Evolutionary conservation across 1,140 invertebrate species (phyloP).

Genomic region (Aleiodes sp.): DNA sequence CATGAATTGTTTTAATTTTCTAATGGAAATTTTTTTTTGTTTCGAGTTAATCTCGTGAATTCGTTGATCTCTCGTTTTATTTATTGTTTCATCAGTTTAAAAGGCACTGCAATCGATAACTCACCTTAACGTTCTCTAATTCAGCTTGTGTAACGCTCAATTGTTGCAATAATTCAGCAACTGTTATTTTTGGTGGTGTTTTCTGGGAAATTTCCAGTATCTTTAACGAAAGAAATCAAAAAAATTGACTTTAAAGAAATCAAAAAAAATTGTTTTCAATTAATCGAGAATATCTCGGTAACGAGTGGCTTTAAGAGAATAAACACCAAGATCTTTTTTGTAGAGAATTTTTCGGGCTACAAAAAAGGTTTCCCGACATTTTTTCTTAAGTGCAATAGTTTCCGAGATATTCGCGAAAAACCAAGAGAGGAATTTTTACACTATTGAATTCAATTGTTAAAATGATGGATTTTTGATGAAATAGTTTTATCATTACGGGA

Average conservation of each 20-base stretch:
- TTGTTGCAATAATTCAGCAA: slow-evolving; percentile 80
- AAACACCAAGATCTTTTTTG: no score
- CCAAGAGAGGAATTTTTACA: background rate
- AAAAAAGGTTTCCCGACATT: no score
- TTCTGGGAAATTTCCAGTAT: slow-evolving; percentile 70
- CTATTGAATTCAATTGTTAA: background rate
- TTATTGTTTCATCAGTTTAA: background rate
- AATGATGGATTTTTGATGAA: background rate
- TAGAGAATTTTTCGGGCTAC: no score
- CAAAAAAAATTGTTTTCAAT: no score
- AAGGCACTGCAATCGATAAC: slow-evolving; percentile 38
- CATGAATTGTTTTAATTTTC: no score
- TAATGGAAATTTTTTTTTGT: background rate
- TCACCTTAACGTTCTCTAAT: slow-evolving; percentile 85
- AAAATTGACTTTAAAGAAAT: no score
- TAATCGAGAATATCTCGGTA: no score
- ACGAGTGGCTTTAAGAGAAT: no score
- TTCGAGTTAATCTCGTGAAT: no score
- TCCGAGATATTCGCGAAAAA: no score
- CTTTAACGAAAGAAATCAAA: slow-evolving; percentile 64
- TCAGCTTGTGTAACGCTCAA: slow-evolving; percentile 82
- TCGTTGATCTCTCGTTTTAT: background rate
- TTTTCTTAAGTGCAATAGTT: no score
- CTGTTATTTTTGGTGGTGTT: slow-evolving; percentile 73
- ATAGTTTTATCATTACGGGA: background rate